Conservation (phyloP, 1,140 invertebrate species). For the Drosophila ambigua region DNA sequence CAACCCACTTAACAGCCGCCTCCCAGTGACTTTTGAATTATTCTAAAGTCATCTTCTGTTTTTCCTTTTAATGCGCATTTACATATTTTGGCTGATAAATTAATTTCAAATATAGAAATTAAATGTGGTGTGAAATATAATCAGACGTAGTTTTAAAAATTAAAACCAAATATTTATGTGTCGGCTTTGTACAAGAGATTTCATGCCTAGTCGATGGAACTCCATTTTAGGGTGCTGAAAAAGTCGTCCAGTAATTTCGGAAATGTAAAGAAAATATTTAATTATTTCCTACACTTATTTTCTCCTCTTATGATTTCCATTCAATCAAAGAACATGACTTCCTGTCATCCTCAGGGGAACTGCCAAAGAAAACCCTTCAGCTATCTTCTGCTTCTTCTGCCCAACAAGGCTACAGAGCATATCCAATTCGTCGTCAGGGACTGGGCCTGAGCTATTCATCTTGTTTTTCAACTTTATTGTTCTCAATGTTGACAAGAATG, state of each 20-base stretch:
- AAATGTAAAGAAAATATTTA: constrained; percentile 7
- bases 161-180: neutral
- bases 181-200: too few species aligned
- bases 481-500: constrained; percentile 63
- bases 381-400: constrained; percentile 19
- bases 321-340: constrained; percentile 34
- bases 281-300: neutral
- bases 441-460: constrained; percentile 52
- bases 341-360: constrained; percentile 14
- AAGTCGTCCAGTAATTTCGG: neutral
- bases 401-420: constrained; percentile 37
- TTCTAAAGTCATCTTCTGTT: neutral
- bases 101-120: too few species aligned
- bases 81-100: too few species aligned
- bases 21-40: neutral
- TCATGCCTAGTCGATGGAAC: too few species aligned
- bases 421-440: constrained; percentile 48
- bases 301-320: constrained; percentile 16
- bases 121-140: too few species aligned
- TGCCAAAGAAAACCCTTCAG: constrained; percentile 4
- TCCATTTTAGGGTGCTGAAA: neutral
- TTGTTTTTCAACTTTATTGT: constrained; percentile 63
- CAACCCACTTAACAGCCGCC: neutral
- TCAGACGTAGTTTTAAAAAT: too few species aligned
- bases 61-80: too few species aligned